Conservation (phyloP, 2,797 vertebrate genomes). For the Rhinophrynus dorsalis region DNA sequence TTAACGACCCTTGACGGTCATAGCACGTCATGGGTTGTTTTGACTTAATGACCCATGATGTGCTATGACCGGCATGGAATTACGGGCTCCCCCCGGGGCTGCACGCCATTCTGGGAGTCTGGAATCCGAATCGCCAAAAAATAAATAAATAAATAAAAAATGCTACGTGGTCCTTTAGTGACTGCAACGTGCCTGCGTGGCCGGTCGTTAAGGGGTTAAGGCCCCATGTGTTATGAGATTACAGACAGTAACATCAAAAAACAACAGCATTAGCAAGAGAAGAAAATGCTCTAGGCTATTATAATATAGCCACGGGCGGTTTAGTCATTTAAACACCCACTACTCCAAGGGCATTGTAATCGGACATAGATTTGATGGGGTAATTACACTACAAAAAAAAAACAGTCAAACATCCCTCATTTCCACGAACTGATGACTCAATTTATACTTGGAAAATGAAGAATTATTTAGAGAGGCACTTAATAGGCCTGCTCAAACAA, state of each 20-base stretch:
- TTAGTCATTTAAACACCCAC: slow-evolving; percentile 11
- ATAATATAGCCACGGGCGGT: not conserved
- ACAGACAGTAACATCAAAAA: not conserved
- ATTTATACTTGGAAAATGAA: slow-evolving; percentile 19
- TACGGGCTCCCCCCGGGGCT: too few relatives aligned
- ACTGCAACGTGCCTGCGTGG: too few relatives aligned
- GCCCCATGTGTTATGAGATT: too few relatives aligned
- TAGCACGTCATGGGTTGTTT: too few relatives aligned
- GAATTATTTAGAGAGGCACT: slow-evolving; percentile 14
- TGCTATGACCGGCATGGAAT: too few relatives aligned
- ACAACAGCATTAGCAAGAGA: not conserved
- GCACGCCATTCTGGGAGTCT: too few relatives aligned
- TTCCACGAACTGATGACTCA: slow-evolving; percentile 13
- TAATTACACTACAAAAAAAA: slow-evolving; percentile 12
- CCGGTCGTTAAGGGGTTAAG: too few relatives aligned
- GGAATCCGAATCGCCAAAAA: too few relatives aligned
- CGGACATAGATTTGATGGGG: slow-evolving; percentile 14
- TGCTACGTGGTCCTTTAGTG: too few relatives aligned
- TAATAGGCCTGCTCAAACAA: slow-evolving; percentile 9
- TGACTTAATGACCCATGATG: too few relatives aligned
- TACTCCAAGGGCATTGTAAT: slow-evolving; percentile 18
- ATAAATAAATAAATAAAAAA: too few relatives aligned
- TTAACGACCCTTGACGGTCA: too few relatives aligned
- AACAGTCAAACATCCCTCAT: not conserved
- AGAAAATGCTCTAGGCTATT: not conserved